phyloP scores from a whole-genome alignment of 2,888 invertebrate genomes.

The Melipona beecheii region DNA sequence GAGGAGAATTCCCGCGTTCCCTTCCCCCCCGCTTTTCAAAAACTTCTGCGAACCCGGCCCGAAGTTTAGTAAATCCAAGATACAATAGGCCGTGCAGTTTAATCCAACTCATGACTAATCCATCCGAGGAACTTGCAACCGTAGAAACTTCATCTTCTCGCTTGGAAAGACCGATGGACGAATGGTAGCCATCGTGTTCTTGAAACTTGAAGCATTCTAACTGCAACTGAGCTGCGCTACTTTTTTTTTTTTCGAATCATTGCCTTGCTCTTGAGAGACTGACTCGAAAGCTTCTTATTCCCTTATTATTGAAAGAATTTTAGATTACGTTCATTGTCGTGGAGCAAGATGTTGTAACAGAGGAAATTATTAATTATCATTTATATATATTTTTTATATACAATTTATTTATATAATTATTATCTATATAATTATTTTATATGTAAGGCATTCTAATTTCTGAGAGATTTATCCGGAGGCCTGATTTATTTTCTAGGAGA shows the following conservation, averaged over 20 bases:
- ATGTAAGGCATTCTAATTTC: too few species aligned
- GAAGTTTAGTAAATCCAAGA: constrained; percentile 71
- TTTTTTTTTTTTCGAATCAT: neutral
- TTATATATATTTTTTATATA: too few species aligned
- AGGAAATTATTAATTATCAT: too few species aligned
- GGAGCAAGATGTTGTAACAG: too few species aligned
- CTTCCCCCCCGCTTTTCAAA: constrained; percentile 16
- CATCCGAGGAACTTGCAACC: constrained; percentile 70
- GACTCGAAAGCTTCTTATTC: neutral
- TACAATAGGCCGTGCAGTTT: constrained; percentile 71
- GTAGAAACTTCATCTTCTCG: constrained; percentile 64
- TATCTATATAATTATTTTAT: too few species aligned
- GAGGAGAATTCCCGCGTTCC: constrained; percentile 16
- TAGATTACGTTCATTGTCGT: too few species aligned
- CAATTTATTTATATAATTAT: too few species aligned
- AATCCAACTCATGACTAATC: constrained; percentile 76
- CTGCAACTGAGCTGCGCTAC: neutral
- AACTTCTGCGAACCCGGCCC: constrained; percentile 36
- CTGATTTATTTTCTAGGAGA: too few species aligned
- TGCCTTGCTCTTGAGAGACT: too few species aligned
- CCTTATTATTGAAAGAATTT: neutral
- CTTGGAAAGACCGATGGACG: constrained; percentile 45
- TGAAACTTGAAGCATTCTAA: constrained; percentile 44
- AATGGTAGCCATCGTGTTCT: constrained; percentile 27
- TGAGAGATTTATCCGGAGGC: too few species aligned